Percentiles rank a stretch among this genome's conserved stretches.
phyloP scores from a whole-genome alignment of 2,888 invertebrate genomes.

The Eupithecia inturbata region DNA sequence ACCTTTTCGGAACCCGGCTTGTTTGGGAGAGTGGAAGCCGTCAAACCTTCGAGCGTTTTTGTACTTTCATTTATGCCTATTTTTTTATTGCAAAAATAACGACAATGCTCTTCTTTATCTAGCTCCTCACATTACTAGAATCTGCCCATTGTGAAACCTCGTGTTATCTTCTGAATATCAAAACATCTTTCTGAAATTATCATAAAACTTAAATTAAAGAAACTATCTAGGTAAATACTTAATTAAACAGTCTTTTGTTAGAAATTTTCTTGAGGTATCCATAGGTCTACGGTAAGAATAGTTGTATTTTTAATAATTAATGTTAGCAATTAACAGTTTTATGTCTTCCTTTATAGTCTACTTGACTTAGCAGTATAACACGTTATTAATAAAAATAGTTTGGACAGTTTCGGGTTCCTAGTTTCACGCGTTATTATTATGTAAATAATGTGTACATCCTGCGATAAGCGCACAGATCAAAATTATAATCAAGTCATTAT shows the following conservation, averaged over 20 bases:
- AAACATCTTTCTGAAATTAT: slow-evolving; percentile 48
- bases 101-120: slow-evolving; percentile 37
- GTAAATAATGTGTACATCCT: slow-evolving; percentile 62
- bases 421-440: slow-evolving; percentile 63
- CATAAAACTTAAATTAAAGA: slow-evolving; percentile 56
- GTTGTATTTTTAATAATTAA: slow-evolving; percentile 62
- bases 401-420: slow-evolving; percentile 58
- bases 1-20: too few species aligned
- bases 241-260: slow-evolving; percentile 52
- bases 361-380: slow-evolving; percentile 66
- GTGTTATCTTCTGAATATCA: slow-evolving; percentile 47
- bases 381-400: slow-evolving; percentile 61
- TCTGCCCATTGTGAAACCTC: slow-evolving; percentile 51
- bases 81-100: slow-evolving; percentile 45
- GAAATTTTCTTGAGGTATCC: slow-evolving; percentile 48
- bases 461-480: slow-evolving; percentile 64
- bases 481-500: slow-evolving; percentile 71
- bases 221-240: slow-evolving; percentile 51
- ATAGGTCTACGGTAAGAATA: slow-evolving; percentile 51
- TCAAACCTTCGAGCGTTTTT: too few species aligned
- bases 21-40: too few species aligned
- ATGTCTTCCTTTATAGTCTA: slow-evolving; percentile 68
- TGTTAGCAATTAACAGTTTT: slow-evolving; percentile 64
- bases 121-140: slow-evolving; percentile 44
- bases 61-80: slow-evolving; percentile 28